A percentile compares a stretch with the other conserved stretches of the same genome.
These are phyloP conservation scores for Drosophila parvula DNA, from an alignment of 1,140 invertebrate genomes.

Conservation along the genomic window DNA sequence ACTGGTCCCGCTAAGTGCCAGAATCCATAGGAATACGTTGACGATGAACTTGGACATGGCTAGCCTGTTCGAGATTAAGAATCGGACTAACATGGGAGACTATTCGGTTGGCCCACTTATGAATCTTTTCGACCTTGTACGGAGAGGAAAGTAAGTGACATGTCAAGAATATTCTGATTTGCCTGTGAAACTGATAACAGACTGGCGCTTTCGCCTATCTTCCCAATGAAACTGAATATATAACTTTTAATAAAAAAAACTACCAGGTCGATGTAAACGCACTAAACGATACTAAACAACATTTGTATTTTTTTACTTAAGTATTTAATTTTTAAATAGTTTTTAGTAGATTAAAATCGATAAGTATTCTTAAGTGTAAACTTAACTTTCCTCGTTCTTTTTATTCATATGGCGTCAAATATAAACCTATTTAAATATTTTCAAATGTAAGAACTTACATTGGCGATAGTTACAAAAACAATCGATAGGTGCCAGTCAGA, in stretches of 20 bases:
- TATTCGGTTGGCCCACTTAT: conserved; percentile 46
- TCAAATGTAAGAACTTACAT: not conserved
- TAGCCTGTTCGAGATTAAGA: conserved; percentile 6
- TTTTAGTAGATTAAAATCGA: too few species aligned
- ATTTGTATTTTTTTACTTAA: too few species aligned
- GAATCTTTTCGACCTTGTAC: conserved; percentile 43
- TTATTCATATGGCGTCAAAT: too few species aligned
- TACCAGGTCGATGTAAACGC: too few species aligned
- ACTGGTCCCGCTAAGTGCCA: not conserved
- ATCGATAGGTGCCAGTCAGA: not conserved
- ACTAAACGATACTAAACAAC: too few species aligned
- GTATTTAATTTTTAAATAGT: too few species aligned
- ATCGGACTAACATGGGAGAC: conserved; percentile 27
- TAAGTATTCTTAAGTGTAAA: too few species aligned
- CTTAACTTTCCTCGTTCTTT: too few species aligned
- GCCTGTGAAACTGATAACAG: conserved; percentile 53
- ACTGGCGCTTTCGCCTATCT: not conserved
- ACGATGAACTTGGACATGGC: conserved; percentile 32
- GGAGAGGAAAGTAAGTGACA: conserved; percentile 2
- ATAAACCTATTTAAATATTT: too few species aligned
- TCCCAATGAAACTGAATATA: not conserved
- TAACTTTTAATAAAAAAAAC: not conserved
- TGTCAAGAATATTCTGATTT: conserved; percentile 23
- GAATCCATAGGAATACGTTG: conserved; percentile 12
- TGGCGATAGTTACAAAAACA: not conserved